Evolutionary conservation across 2,113 vertebrate species (phyloP), one percentile per base, ranked within the genome.

Genomic region (Xyliphius kryptos): DNA sequence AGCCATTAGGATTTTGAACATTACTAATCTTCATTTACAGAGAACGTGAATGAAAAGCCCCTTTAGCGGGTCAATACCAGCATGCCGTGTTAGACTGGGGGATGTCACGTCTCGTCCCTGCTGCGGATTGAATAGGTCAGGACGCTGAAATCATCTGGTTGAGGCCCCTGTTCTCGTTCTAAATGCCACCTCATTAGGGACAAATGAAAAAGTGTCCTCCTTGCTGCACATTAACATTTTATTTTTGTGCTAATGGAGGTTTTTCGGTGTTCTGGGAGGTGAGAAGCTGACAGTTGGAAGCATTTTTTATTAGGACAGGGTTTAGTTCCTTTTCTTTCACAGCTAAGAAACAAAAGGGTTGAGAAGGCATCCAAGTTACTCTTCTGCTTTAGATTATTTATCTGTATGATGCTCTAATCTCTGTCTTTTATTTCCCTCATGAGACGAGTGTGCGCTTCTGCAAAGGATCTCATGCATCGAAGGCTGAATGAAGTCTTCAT

Each of bases 171-270:
- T 11, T 14, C 56, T 68, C 49, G 16, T 47, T 61, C 32, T 53
- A 62, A 71, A 68, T 61, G 66, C 43, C 61, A 61, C 44, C 43
- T 68, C 46, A 68, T 68, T 71, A 61, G 68, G 13, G 54, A 36
- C 51, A 20, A 56, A 69, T 51, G 51, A 57, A 47, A 53, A 56
- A 66, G 63, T 32, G 11, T 11, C 41, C 26, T 61, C 21, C 19
- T 67, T 53, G 19, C 60, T 48, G 22, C 26, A 61, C 63, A 64
- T 61, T 66, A 69, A 53, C 62, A 46, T 60, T 61, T 49, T 36
- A 54, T 61, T 64, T 38, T 60, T 15, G 48, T 43, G 65, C 37
- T 22, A 62, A 66, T 56, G 37, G 69, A 56, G 37, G 53, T 6
- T 46, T 37, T 36, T 56, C 16, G 17, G 56, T 20, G 11, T 38